Conservation (phyloP, 2,888 invertebrate genomes). For the Meliscaeva auricollis region DNA sequence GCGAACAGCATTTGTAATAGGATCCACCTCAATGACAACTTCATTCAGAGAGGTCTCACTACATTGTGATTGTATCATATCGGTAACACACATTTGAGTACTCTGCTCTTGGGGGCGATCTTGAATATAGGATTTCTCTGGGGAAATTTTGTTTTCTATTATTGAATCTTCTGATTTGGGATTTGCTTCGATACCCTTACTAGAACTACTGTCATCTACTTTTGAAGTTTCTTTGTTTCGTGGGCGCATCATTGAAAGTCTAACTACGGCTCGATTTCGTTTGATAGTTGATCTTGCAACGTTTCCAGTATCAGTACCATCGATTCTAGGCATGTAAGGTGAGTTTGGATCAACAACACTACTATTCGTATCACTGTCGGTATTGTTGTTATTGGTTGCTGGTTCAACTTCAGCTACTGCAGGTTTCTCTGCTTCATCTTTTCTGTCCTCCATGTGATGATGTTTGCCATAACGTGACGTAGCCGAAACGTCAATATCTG, state of each 20-base stretch:
- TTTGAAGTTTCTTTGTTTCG: constrained; percentile 79
- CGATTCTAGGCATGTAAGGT: constrained; percentile 84
- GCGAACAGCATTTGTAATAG: constrained; percentile 80
- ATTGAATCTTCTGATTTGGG: constrained; percentile 80
- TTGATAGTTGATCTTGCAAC: constrained; percentile 87
- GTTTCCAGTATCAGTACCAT: constrained; percentile 84
- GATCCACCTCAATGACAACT: constrained; percentile 80
- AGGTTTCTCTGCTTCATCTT: constrained; percentile 31
- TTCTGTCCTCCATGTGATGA: constrained; percentile 51
- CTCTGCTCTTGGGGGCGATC: constrained; percentile 79
- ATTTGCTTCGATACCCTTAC: constrained; percentile 77
- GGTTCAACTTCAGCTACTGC: constrained; percentile 26
- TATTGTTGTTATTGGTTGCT: not conserved
- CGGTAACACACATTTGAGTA: constrained; percentile 71
- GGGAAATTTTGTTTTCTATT: constrained; percentile 82
- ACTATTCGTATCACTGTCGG: constrained; percentile 78
- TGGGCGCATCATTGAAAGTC: constrained; percentile 88
- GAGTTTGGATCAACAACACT: constrained; percentile 78
- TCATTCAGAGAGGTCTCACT: constrained; percentile 76
- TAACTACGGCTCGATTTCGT: constrained; percentile 90
- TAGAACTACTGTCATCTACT: constrained; percentile 48
- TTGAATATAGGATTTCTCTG: constrained; percentile 77
- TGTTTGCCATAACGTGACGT: constrained; percentile 85
- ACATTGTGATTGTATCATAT: constrained; percentile 69
- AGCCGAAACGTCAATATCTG: constrained; percentile 93